Conservation (phyloP, 1,140 invertebrate species). For the Micrasema longulum region DNA sequence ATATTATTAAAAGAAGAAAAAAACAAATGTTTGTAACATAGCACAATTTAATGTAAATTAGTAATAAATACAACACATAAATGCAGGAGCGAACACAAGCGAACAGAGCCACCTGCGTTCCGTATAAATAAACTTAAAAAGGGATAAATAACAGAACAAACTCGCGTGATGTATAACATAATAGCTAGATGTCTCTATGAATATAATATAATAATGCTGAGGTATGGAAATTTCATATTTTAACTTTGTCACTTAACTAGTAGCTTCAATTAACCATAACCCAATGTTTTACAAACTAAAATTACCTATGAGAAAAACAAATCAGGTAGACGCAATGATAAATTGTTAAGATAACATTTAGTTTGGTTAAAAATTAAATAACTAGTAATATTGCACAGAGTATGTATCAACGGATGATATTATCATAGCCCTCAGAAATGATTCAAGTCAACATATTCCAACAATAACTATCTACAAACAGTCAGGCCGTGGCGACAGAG, state of each 20-base stretch:
- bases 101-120: conserved; percentile 65
- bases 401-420: conserved; percentile 69
- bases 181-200: conserved; percentile 65
- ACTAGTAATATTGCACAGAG: conserved; percentile 75
- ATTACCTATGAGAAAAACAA: conserved; percentile 69
- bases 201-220: conserved; percentile 67
- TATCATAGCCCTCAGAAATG: conserved; percentile 66
- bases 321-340: conserved; percentile 64
- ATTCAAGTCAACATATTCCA: conserved; percentile 49
- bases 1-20: conserved; percentile 35
- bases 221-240: conserved; percentile 67
- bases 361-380: conserved; percentile 72
- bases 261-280: conserved; percentile 61
- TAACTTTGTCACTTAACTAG: conserved; percentile 57
- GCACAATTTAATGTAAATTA: conserved; percentile 72
- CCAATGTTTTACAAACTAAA: conserved; percentile 62
- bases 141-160: conserved; percentile 65
- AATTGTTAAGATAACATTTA: conserved; percentile 69
- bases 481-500: conserved; percentile 46
- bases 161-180: conserved; percentile 67
- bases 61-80: conserved; percentile 72
- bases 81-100: conserved; percentile 69
- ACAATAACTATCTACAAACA: conserved; percentile 54
- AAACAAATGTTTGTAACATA: conserved; percentile 65
- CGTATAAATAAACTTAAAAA: conserved; percentile 67